Percentiles rank a stretch among this genome's conserved stretches.
These are phyloP conservation scores for Valencia hispanica DNA, from an alignment of 2,797 vertebrate genomes.

Conservation along the genomic window DNA sequence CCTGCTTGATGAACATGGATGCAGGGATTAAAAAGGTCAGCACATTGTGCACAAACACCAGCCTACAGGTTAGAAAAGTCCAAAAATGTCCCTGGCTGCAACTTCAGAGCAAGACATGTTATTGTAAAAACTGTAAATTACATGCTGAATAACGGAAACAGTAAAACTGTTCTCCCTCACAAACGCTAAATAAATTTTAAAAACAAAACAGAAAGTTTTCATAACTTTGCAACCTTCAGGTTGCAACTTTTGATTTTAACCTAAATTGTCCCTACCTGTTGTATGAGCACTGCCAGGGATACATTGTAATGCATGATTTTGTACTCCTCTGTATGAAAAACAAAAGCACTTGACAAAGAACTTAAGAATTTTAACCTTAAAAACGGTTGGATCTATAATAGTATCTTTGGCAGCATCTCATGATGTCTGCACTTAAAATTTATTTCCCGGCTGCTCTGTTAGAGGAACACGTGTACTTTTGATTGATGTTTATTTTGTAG, in stretches of 20 bases:
- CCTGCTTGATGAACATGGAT: slow-evolving; percentile 38
- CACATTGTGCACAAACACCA: slow-evolving; percentile 7
- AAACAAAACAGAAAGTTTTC: neutral
- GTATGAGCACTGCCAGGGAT: neutral
- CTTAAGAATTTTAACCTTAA: neutral
- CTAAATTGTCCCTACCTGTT: neutral
- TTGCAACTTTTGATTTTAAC: slow-evolving; percentile 3
- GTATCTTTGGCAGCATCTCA: slow-evolving; percentile 26
- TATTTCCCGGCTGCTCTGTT: slow-evolving; percentile 20
- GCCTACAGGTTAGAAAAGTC: slow-evolving; percentile 7
- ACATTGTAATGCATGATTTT: neutral
- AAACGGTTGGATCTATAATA: slow-evolving; percentile 6
- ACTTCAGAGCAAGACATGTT: neutral
- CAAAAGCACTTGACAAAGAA: slow-evolving; percentile 1
- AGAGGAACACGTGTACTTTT: slow-evolving; percentile 15
- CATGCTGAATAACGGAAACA: neutral
- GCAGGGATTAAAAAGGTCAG: slow-evolving; percentile 23
- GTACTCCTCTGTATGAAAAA: neutral
- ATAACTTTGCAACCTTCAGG: neutral
- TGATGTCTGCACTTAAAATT: neutral
- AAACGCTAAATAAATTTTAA: neutral
- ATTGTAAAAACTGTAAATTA: neutral
- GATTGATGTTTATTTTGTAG: slow-evolving; percentile 12
- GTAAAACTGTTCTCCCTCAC: neutral
- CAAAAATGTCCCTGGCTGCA: neutral